phyloP scores from a whole-genome alignment of 2,797 vertebrate genomes.

The Heteromormyrus szaboi region DNA sequence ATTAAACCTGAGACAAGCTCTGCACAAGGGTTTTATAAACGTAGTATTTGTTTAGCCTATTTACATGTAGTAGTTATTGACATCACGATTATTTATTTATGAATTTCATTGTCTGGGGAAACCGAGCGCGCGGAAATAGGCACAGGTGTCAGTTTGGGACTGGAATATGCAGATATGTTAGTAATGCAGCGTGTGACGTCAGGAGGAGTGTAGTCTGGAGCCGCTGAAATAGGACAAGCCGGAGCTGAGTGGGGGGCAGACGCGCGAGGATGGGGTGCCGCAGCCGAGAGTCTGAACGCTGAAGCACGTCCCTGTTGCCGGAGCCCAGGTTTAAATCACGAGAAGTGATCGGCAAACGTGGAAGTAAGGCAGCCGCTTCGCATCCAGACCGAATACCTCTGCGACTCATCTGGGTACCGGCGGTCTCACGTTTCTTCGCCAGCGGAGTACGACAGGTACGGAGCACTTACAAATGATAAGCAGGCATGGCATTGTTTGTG shows the following conservation, averaged over 20 bases:
- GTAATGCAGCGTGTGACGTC: slow-evolving; percentile 74
- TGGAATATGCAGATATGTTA: slow-evolving; percentile 59
- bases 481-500: not conserved
- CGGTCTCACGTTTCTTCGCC: slow-evolving; percentile 38
- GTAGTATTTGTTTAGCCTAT: not conserved
- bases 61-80: not conserved
- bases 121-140: slow-evolving; percentile 6
- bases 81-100: not conserved
- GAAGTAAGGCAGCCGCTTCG: slow-evolving; percentile 48
- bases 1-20: not conserved
- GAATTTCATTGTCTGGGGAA: not conserved
- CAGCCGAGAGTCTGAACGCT: slow-evolving; percentile 42
- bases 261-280: slow-evolving; percentile 54
- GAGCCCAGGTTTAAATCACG: slow-evolving; percentile 20
- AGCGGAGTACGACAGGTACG: slow-evolving; percentile 58
- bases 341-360: slow-evolving; percentile 26
- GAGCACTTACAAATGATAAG: not conserved
- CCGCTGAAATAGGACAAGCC: slow-evolving; percentile 80
- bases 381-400: slow-evolving; percentile 38
- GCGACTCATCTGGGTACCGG: slow-evolving; percentile 24
- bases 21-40: not conserved
- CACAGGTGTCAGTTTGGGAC: slow-evolving; percentile 68
- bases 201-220: slow-evolving; percentile 68
- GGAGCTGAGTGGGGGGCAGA: slow-evolving; percentile 43
- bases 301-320: slow-evolving; percentile 27